phyloP scores from a whole-genome alignment of 2,113 vertebrate genomes.

The Thinocorus orbignyianus region DNA sequence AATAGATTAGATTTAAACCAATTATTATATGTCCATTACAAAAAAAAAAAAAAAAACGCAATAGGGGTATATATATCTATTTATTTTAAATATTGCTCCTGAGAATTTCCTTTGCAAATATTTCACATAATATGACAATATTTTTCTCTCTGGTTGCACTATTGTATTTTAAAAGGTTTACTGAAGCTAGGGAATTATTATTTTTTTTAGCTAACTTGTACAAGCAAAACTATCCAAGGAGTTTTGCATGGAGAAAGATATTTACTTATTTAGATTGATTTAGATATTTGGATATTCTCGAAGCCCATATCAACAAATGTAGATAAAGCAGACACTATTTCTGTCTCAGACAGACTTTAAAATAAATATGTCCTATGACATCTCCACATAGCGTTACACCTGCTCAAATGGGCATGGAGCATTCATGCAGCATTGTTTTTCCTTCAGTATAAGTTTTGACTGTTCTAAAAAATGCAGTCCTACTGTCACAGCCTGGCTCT shows the following conservation, averaged over 20 bases:
- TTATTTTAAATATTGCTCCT: background rate
- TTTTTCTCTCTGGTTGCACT: background rate
- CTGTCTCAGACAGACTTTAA: background rate
- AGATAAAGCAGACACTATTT: background rate
- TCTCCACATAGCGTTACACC: background rate
- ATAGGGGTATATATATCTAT: background rate
- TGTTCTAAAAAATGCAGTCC: background rate
- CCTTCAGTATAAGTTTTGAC: background rate
- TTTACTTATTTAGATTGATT: background rate
- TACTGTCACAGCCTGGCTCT: background rate
- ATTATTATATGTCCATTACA: background rate
- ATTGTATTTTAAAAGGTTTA: background rate
- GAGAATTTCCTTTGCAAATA: background rate
- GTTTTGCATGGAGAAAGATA: background rate
- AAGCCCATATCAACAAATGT: background rate
- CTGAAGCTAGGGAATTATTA: background rate
- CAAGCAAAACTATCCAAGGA: background rate
- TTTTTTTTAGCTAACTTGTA: background rate
- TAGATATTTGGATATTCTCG: background rate
- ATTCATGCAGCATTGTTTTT: background rate
- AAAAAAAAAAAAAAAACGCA: background rate
- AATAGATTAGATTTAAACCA: background rate
- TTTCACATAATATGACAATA: background rate
- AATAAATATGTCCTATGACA: background rate
- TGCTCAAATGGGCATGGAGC: background rate